phyloP scores from a whole-genome alignment of 2,797 vertebrate genomes.

The Borostomias antarcticus region DNA sequence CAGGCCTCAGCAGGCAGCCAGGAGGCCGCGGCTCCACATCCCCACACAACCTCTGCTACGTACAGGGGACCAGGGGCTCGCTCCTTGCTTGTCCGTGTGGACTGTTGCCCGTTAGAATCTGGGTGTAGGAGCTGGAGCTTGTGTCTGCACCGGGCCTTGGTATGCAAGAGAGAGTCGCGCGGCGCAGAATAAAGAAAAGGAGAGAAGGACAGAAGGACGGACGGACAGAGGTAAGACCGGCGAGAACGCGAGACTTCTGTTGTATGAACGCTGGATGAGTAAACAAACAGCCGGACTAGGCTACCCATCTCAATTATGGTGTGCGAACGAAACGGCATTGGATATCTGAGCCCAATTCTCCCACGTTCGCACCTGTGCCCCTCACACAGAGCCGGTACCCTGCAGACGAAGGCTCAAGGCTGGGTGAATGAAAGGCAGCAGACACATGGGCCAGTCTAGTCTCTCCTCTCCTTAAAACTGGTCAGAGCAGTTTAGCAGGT shows the following conservation, averaged over 20 bases:
- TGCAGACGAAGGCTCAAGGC: neutral
- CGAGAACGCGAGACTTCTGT: too few relatives aligned
- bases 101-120: too few relatives aligned
- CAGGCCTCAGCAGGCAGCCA: too few relatives aligned
- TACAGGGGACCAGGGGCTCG: neutral
- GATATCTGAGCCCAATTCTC: neutral
- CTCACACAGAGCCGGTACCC: neutral
- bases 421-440: neutral
- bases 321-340: neutral
- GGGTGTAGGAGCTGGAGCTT: neutral
- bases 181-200: neutral
- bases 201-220: neutral
- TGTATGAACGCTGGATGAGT: neutral
- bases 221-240: neutral
- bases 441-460: neutral
- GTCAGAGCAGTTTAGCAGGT: constrained; percentile 5
- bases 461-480: neutral
- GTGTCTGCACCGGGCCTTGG: neutral
- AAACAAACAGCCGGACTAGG: neutral
- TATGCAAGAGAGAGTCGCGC: too few relatives aligned
- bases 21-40: neutral
- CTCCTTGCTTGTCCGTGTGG: neutral
- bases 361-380: neutral
- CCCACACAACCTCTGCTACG: neutral
- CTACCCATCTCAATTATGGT: neutral